Percentiles rank a stretch among this genome's conserved stretches.
These are phyloP conservation scores for Anthoscopus minutus DNA, from an alignment of 2,113 vertebrate genomes.

Conservation along the genomic window DNA sequence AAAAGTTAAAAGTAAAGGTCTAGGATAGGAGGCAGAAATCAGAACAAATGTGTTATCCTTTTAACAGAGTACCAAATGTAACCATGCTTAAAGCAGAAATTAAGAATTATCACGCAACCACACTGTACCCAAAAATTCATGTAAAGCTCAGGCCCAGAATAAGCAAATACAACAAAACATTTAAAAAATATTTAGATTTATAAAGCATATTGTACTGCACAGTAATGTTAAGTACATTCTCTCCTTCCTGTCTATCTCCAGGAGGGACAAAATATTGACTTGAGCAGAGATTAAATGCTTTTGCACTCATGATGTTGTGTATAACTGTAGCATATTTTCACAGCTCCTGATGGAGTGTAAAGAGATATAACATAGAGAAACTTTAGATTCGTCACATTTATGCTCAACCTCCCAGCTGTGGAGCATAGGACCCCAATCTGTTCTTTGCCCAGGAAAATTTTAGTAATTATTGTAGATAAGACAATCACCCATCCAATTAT, in stretches of 20 bases:
- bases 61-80: neutral
- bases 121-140: neutral
- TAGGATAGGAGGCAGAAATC: neutral
- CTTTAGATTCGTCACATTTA: neutral
- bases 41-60: neutral
- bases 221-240: neutral
- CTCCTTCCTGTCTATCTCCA: neutral
- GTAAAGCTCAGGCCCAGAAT: neutral
- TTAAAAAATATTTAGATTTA: neutral
- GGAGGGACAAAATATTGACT: neutral
- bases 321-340: neutral
- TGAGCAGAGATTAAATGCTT: neutral
- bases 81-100: neutral
- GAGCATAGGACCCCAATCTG: neutral
- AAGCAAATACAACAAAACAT: neutral
- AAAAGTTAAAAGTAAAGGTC: neutral
- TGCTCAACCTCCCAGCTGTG: neutral
- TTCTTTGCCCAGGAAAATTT: neutral
- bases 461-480: neutral
- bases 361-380: neutral
- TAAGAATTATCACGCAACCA: neutral
- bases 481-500: neutral
- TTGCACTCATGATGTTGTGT: neutral
- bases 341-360: neutral
- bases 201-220: neutral